Conservation (phyloP, 1,140 invertebrate genomes). For the Calliopsis andreniformis region DNA sequence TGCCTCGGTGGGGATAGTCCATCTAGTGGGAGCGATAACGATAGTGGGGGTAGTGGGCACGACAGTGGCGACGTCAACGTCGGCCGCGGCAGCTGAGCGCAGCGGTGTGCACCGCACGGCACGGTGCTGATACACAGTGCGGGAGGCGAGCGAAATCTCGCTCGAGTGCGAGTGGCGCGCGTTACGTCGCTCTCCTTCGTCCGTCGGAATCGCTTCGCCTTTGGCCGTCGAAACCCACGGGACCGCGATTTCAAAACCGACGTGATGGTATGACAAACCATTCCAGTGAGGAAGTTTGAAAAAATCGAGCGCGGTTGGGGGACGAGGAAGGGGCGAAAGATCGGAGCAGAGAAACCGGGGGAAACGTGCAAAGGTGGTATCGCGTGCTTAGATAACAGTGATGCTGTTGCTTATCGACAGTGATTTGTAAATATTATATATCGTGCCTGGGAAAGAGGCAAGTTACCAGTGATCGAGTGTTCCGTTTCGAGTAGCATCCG, state of each 20-base stretch:
- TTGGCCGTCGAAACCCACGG: too few relatives aligned
- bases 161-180: conserved; percentile 61
- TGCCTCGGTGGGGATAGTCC: neutral
- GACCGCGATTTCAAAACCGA: too few relatives aligned
- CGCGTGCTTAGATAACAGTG: neutral
- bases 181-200: conserved; percentile 40
- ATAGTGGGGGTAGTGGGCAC: conserved; percentile 7
- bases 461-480: too few relatives aligned
- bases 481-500: too few relatives aligned
- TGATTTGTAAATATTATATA: neutral
- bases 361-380: conserved; percentile 2
- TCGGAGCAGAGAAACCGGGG: neutral
- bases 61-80: conserved; percentile 59
- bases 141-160: conserved; percentile 59
- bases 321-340: neutral
- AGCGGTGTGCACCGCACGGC: conserved; percentile 52
- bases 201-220: conserved; percentile 14
- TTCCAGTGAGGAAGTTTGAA: conserved; percentile 35
- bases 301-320: neutral
- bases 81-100: conserved; percentile 51
- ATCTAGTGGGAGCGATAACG: conserved; percentile 18
- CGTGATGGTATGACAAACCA: too few relatives aligned
- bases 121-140: conserved; percentile 62
- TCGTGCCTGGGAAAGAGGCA: too few relatives aligned
- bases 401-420: neutral